These are phyloP conservation scores for Eonycteris spelaea DNA, from an alignment of 2,113 vertebrate genomes.

Conservation along the genomic window DNA sequence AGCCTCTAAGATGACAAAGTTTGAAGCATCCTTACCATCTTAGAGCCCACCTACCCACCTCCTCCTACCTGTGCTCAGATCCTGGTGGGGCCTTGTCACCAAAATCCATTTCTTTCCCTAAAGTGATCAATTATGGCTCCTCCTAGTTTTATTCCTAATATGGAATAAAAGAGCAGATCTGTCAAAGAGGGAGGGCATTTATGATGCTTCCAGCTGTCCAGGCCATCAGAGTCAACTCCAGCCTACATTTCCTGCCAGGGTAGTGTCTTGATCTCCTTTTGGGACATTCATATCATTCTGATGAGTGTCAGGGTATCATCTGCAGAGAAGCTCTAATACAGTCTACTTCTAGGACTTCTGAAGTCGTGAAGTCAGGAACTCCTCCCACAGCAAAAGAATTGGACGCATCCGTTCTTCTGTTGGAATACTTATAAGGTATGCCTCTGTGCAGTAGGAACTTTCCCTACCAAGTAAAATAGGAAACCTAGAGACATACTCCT, in stretches of 20 bases:
- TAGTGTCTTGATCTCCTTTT: background rate
- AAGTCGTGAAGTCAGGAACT: background rate
- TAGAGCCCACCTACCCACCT: accelerated
- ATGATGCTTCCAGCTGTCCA: background rate
- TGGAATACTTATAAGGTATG: background rate
- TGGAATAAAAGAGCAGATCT: background rate
- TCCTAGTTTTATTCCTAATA: background rate
- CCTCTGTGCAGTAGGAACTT: background rate
- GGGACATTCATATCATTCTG: background rate
- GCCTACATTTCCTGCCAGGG: background rate
- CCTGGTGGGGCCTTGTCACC: background rate
- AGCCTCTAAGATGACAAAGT: background rate
- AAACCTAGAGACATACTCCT: background rate
- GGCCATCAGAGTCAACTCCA: background rate
- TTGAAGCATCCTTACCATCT: background rate
- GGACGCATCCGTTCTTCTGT: background rate
- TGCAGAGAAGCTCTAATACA: background rate
- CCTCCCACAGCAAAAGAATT: background rate
- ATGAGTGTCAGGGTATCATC: background rate
- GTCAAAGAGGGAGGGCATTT: background rate
- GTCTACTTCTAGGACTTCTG: background rate
- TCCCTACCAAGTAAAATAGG: background rate
- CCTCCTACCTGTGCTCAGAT: accelerated
- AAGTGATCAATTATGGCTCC: background rate
- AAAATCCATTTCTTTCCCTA: background rate